Conservation (phyloP, 2,113 vertebrate species). For the Acanthisitta chloris region DNA sequence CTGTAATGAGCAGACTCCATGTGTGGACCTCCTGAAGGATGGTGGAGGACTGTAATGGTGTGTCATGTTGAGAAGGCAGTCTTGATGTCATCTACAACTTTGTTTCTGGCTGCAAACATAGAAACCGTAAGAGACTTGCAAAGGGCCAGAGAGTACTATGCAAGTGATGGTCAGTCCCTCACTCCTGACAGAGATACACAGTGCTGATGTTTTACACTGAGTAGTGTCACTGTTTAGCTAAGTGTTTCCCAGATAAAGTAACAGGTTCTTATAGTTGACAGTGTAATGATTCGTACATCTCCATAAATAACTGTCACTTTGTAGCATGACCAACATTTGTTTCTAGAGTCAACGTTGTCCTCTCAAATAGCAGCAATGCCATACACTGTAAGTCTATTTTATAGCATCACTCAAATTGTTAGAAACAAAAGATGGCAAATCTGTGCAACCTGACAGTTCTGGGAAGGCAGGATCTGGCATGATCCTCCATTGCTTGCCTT, state of each 20-base stretch:
- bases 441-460: not conserved
- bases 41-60: not conserved
- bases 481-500: not conserved
- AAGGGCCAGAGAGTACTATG: not conserved
- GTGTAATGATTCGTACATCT: not conserved
- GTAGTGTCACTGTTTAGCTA: not conserved
- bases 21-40: not conserved
- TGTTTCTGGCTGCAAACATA: not conserved
- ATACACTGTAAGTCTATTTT: not conserved
- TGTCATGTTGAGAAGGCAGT: not conserved
- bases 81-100: not conserved
- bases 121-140: not conserved
- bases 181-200: fast-evolving
- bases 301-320: not conserved
- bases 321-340: not conserved
- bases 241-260: not conserved
- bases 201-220: not conserved
- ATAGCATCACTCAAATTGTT: not conserved
- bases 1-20: fast-evolving
- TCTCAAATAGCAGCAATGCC: not conserved
- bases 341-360: not conserved
- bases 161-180: not conserved
- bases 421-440: not conserved
- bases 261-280: not conserved
- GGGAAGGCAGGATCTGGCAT: not conserved